Evolutionary conservation across 2,797 vertebrate species (phyloP).

Genomic region (Heterohyrax brucei): DNA sequence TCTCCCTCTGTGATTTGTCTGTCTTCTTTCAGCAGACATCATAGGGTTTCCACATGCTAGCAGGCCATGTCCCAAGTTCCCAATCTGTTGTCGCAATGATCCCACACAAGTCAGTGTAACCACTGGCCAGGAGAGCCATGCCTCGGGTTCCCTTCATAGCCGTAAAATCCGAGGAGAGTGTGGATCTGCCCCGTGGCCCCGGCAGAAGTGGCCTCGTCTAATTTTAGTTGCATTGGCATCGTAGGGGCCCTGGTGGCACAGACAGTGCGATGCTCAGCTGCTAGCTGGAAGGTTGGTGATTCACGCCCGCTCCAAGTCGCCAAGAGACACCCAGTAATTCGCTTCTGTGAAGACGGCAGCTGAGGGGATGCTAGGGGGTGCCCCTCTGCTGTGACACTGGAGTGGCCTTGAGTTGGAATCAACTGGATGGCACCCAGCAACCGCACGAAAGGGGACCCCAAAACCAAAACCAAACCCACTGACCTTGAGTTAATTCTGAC

Average conservation of each 20-base stretch:
- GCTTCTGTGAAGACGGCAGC: background rate
- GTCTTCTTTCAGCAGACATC: background rate
- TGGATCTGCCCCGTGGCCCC: background rate
- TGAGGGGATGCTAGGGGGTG: too few relatives aligned
- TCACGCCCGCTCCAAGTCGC: background rate
- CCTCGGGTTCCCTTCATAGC: background rate
- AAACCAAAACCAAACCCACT: too few relatives aligned
- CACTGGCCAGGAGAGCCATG: background rate
- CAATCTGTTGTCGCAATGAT: background rate
- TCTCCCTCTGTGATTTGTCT: slow-evolving; percentile 37
- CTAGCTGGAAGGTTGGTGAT: background rate
- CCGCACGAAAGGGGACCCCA: too few relatives aligned
- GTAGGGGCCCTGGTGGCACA: background rate
- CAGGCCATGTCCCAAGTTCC: background rate
- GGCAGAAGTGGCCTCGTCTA: background rate
- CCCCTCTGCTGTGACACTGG: too few relatives aligned
- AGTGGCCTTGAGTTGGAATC: too few relatives aligned
- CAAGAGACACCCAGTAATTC: background rate
- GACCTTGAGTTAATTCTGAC: too few relatives aligned
- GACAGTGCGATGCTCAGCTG: background rate
- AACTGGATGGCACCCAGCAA: too few relatives aligned
- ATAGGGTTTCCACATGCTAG: background rate
- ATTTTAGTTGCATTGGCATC: background rate
- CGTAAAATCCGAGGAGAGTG: background rate
- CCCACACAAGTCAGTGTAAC: background rate